phyloP scores from a whole-genome alignment of 2,888 invertebrate species.

The Drosophila differens region DNA sequence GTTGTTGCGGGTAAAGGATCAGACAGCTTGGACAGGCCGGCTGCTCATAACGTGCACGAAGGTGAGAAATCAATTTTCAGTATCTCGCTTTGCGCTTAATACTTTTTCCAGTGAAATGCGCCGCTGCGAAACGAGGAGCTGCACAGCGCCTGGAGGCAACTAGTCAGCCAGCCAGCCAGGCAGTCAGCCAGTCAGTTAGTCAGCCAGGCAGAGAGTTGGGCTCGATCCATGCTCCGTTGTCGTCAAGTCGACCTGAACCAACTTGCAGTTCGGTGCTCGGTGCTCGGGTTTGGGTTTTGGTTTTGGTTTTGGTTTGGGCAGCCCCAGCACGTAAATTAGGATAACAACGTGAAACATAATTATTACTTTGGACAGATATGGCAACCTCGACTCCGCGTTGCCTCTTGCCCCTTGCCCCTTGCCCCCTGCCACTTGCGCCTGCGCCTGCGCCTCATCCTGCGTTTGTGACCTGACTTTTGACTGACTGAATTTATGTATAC shows the following conservation, averaged over 20 bases:
- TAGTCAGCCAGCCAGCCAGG: not conserved
- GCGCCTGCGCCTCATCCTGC: slow-evolving; percentile 22
- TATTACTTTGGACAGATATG: slow-evolving; percentile 82
- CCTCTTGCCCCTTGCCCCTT: slow-evolving; percentile 6
- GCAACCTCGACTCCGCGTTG: slow-evolving; percentile 49
- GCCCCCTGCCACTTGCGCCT: slow-evolving; percentile 14
- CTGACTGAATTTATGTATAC: slow-evolving; percentile 11
- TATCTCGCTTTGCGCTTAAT: slow-evolving; percentile 81
- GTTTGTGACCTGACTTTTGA: not conserved
- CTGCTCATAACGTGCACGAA: slow-evolving; percentile 80
- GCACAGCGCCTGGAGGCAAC: slow-evolving; percentile 14
- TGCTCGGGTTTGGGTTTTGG: slow-evolving; percentile 12
- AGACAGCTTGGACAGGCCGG: slow-evolving; percentile 15
- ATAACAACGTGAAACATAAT: slow-evolving; percentile 84
- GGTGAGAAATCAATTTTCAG: slow-evolving; percentile 84
- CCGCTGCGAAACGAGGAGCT: slow-evolving; percentile 42
- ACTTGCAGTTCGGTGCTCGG: slow-evolving; percentile 1
- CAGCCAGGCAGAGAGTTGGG: slow-evolving; percentile 4
- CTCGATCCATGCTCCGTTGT: slow-evolving; percentile 29
- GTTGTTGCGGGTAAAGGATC: not conserved
- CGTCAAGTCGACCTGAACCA: slow-evolving; percentile 29
- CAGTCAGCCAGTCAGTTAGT: not conserved
- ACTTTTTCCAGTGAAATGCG: slow-evolving; percentile 79
- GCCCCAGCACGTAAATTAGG: slow-evolving; percentile 83
- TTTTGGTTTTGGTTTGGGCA: slow-evolving; percentile 38